Evolutionary conservation across 2,888 invertebrate species (phyloP).

Genomic region (Hydrotaea diabolus): DNA sequence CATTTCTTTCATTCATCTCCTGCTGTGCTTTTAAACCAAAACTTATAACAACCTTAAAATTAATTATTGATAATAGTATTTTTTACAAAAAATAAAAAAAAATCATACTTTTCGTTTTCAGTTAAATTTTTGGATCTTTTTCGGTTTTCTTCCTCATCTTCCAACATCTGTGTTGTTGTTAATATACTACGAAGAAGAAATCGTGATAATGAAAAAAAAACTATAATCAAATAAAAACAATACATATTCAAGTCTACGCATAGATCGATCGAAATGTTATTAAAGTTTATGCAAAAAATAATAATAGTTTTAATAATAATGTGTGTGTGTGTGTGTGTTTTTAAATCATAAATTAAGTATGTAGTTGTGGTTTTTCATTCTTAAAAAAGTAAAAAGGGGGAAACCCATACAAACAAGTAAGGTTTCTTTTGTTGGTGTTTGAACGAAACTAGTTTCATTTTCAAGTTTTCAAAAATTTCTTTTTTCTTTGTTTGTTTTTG

Average conservation of each 20-base stretch:
- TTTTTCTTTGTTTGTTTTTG: slow-evolving; percentile 31
- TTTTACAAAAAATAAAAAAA: slow-evolving; percentile 23
- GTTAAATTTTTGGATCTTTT: slow-evolving; percentile 14
- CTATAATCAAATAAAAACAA: slow-evolving; percentile 5
- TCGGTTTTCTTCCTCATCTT: not conserved
- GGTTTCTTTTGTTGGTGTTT: slow-evolving; percentile 47
- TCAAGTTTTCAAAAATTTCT: not conserved
- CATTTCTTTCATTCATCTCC: not conserved
- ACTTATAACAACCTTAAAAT: slow-evolving; percentile 42
- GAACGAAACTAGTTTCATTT: not conserved
- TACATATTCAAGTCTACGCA: slow-evolving; percentile 20
- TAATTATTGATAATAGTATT: slow-evolving; percentile 33
- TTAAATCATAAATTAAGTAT: slow-evolving; percentile 51
- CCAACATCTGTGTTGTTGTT: too few species aligned
- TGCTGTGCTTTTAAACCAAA: slow-evolving; percentile 33
- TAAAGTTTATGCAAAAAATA: not conserved
- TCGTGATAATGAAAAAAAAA: not conserved
- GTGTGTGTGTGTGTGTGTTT: too few species aligned
- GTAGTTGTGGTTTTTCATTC: slow-evolving; percentile 31
- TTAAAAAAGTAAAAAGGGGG: not conserved
- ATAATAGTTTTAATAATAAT: not conserved
- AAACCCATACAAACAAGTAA: slow-evolving; percentile 22
- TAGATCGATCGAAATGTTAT: not conserved
- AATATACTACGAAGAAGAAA: not conserved
- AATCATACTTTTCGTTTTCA: slow-evolving; percentile 26